Conservation (phyloP, 1,140 invertebrate genomes). For the Microplitis mediator region DNA sequence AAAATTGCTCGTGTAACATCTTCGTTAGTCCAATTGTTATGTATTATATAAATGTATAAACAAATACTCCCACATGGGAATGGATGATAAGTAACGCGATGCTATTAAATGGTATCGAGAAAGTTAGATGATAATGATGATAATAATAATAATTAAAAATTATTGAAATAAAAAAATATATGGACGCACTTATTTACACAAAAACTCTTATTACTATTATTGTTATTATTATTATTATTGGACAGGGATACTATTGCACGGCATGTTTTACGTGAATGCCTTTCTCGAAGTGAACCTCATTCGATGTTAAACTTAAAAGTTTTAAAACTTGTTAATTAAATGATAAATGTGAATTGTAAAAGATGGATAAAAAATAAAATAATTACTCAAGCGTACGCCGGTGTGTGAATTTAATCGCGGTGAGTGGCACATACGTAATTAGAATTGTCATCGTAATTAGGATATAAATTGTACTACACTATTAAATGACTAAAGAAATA, state of each 20-base stretch:
- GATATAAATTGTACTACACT: background rate
- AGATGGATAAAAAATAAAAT: background rate
- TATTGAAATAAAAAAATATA: background rate
- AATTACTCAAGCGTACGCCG: too few relatives aligned
- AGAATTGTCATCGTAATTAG: constrained; percentile 5
- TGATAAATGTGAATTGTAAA: constrained; percentile 36
- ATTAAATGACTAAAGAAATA: too few relatives aligned
- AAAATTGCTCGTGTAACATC: constrained; percentile 54
- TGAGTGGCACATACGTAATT: background rate
- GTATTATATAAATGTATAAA: constrained; percentile 47
- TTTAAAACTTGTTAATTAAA: constrained; percentile 61
- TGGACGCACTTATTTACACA: constrained; percentile 27
- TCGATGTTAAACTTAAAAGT: constrained; percentile 62
- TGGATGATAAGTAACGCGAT: background rate
- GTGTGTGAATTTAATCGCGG: too few relatives aligned
- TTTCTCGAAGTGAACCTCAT: constrained; percentile 60
- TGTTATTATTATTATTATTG: background rate
- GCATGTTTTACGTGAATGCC: constrained; percentile 53
- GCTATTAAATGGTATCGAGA: background rate
- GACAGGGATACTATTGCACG: constrained; percentile 46
- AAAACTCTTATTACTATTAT: background rate
- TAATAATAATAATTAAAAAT: background rate
- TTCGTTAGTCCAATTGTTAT: constrained; percentile 56
- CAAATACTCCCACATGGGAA: constrained; percentile 9
- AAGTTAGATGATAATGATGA: background rate